These are phyloP conservation scores for Furcula furcula DNA, from an alignment of 2,888 invertebrate species.

Conservation along the genomic window DNA sequence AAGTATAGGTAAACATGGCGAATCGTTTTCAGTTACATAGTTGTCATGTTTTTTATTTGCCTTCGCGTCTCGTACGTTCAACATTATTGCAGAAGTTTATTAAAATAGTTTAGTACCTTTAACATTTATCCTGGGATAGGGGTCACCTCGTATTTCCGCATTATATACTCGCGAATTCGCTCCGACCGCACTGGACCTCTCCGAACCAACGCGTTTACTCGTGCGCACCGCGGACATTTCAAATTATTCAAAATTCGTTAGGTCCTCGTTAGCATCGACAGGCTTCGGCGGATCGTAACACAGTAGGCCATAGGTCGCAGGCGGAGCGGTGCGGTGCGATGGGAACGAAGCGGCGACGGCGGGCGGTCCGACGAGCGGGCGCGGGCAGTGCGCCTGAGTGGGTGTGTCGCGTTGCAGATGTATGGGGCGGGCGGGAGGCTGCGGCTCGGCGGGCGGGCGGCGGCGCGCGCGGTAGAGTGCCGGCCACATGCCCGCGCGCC, in stretches of 20 bases:
- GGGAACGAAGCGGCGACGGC: slow-evolving; percentile 60
- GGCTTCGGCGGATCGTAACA: slow-evolving; percentile 43
- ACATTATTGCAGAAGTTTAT: background rate
- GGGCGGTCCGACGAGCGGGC: slow-evolving; percentile 43
- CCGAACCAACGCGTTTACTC: slow-evolving; percentile 63
- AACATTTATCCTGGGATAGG: slow-evolving; percentile 56
- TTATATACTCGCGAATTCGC: slow-evolving; percentile 68
- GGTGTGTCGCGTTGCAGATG: slow-evolving; percentile 80
- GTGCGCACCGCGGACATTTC: slow-evolving; percentile 46
- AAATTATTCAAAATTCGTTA: slow-evolving; percentile 39
- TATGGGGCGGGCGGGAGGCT: slow-evolving; percentile 60
- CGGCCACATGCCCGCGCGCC: slow-evolving; percentile 77
- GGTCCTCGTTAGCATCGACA: slow-evolving; percentile 44
- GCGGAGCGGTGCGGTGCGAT: slow-evolving; percentile 75
- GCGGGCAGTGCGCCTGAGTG: slow-evolving; percentile 71
- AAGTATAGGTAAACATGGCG: slow-evolving; percentile 15
- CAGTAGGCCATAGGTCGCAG: slow-evolving; percentile 44
- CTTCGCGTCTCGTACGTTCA: background rate
- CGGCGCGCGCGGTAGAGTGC: slow-evolving; percentile 67
- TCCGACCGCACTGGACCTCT: slow-evolving; percentile 80
- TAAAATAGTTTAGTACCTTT: slow-evolving; percentile 67
- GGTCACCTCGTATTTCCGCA: slow-evolving; percentile 63
- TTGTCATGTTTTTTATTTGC: no score
- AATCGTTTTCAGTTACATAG: slow-evolving; percentile 8
- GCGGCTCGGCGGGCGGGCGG: slow-evolving; percentile 58